These are phyloP conservation scores for Aphis craccivora DNA, from an alignment of 1,140 invertebrate genomes.

Conservation along the genomic window DNA sequence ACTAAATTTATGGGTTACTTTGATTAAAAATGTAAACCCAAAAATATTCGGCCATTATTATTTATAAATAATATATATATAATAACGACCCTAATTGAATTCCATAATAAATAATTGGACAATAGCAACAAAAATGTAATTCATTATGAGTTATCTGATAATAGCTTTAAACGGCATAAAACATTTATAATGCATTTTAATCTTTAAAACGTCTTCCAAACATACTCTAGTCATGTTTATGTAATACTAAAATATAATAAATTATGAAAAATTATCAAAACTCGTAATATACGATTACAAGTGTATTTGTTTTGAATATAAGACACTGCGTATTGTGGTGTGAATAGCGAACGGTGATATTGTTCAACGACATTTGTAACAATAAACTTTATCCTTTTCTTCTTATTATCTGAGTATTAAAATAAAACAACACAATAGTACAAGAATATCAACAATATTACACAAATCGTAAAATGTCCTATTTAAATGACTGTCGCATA, in stretches of 20 bases:
- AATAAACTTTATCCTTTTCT: neutral
- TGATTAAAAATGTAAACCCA: conserved; percentile 36
- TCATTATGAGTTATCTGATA: conserved; percentile 9
- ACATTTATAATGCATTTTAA: neutral
- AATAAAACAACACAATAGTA: neutral
- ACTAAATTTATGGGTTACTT: conserved; percentile 31
- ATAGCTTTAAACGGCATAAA: neutral
- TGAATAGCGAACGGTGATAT: neutral
- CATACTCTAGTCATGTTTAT: neutral
- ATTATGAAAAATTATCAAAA: neutral
- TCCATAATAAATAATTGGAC: conserved; percentile 14
- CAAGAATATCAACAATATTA: neutral
- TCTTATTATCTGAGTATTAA: neutral
- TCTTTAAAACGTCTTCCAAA: neutral
- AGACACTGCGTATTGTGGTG: neutral
- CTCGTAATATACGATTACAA: neutral
- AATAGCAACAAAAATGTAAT: conserved; percentile 16
- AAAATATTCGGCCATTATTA: conserved; percentile 26
- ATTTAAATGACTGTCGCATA: neutral
- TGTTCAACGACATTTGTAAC: neutral
- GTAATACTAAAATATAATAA: neutral
- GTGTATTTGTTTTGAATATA: neutral
- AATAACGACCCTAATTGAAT: conserved; percentile 33
- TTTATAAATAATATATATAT: conserved; percentile 38
- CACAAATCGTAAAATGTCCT: neutral